Conservation (phyloP, 2,888 invertebrate species). For the Drosophila peninsularis region DNA sequence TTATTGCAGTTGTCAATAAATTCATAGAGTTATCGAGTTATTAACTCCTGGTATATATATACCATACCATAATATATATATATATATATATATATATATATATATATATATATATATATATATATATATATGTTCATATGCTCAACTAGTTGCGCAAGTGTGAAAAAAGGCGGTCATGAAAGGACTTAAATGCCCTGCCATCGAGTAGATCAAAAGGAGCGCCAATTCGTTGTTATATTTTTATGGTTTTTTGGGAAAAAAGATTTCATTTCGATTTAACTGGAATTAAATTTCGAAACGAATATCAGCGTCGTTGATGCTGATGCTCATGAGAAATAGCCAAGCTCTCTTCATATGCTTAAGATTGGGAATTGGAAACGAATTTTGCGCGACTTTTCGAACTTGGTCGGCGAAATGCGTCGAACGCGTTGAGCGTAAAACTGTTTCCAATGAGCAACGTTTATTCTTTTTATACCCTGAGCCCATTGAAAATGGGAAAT, state of each 20-base stretch:
- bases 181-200: constrained; percentile 44
- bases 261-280: constrained; percentile 76
- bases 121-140: background rate
- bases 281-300: constrained; percentile 76
- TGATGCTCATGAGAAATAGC: constrained; percentile 11
- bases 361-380: constrained; percentile 13
- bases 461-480: too few species aligned
- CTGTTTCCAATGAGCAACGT: too few species aligned
- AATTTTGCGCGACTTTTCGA: too few species aligned
- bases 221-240: constrained; percentile 24
- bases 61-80: too few species aligned
- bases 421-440: constrained; percentile 1
- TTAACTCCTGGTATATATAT: too few species aligned
- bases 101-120: too few species aligned
- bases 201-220: constrained; percentile 54
- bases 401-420: constrained; percentile 12
- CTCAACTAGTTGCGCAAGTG: constrained; percentile 8
- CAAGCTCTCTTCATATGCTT: constrained; percentile 20
- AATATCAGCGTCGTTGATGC: constrained; percentile 5
- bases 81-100: too few species aligned
- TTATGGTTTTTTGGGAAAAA: constrained; percentile 58
- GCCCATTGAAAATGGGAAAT: too few species aligned
- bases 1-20: too few species aligned
- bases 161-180: constrained; percentile 14
- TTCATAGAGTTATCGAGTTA: too few species aligned